Evolutionary conservation across 2,113 vertebrate species (phyloP).

Genomic region (Heterochromis multidens): DNA sequence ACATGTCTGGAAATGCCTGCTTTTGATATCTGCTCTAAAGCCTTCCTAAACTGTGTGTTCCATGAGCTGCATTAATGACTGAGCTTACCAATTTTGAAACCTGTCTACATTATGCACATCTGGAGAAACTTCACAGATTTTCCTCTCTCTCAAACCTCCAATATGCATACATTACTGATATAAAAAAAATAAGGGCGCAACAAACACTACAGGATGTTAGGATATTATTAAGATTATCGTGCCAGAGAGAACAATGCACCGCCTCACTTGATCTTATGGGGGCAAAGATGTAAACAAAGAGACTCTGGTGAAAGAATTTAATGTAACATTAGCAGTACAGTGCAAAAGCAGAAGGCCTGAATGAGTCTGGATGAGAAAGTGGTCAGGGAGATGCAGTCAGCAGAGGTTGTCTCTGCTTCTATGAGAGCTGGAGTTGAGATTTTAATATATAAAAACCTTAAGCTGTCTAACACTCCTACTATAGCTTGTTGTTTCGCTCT

Average conservation of each 20-base stretch:
- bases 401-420: neutral
- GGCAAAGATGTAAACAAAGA: neutral
- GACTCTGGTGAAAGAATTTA: neutral
- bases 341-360: neutral
- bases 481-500: neutral
- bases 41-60: neutral
- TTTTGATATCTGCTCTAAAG: neutral
- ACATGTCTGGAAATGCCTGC: neutral
- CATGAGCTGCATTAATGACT: neutral
- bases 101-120: neutral
- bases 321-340: neutral
- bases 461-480: neutral
- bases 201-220: neutral
- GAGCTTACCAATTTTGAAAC: neutral
- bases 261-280: neutral
- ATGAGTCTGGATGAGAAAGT: neutral
- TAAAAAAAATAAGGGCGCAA: neutral
- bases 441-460: no score
- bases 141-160: neutral
- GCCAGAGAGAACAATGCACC: neutral
- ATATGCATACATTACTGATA: neutral
- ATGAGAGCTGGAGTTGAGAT: neutral
- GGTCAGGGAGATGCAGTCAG: neutral
- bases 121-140: neutral
- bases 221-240: neutral